A percentile compares a stretch with the other conserved stretches of the same genome.
Evolutionary conservation across 2,113 vertebrate species (phyloP).

Genomic region (Phyllopteryx taeniolatus): DNA sequence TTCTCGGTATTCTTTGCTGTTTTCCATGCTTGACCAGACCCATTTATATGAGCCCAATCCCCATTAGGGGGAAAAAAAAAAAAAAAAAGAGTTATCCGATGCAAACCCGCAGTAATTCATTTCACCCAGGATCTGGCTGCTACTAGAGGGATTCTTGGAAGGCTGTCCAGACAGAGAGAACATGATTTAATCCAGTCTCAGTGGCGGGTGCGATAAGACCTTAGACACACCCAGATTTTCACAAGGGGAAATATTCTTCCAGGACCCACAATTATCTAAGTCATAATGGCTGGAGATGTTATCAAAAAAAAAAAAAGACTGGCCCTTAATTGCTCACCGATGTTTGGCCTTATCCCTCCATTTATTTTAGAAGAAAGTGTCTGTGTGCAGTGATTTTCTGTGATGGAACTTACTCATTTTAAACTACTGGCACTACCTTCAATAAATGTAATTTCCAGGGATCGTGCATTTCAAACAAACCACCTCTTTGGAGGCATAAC

Average conservation of each 20-base stretch:
- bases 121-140: slow-evolving; percentile 57
- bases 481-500: background rate
- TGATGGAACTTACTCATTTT: slow-evolving; percentile 17
- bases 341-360: slow-evolving; percentile 60
- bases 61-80: slow-evolving; percentile 19
- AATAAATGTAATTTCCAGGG: slow-evolving; percentile 23
- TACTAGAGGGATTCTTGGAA: slow-evolving; percentile 58
- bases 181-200: slow-evolving; percentile 64
- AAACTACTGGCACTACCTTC: slow-evolving; percentile 23
- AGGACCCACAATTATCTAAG: slow-evolving; percentile 65
- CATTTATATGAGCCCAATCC: slow-evolving; percentile 45
- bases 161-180: slow-evolving; percentile 53
- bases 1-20: slow-evolving; percentile 36
- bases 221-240: slow-evolving; percentile 64
- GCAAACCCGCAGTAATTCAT: slow-evolving; percentile 49
- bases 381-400: slow-evolving; percentile 40
- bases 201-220: slow-evolving; percentile 54
- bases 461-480: slow-evolving; percentile 7
- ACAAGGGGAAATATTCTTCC: slow-evolving; percentile 65
- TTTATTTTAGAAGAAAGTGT: slow-evolving; percentile 35
- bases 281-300: slow-evolving; percentile 69
- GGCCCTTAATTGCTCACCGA: slow-evolving; percentile 68
- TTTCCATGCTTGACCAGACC: slow-evolving; percentile 20
- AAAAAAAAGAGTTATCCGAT: slow-evolving; percentile 41
- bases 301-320: slow-evolving; percentile 53